These are phyloP conservation scores for Sinocyclocheilus anshuiensis DNA, from an alignment of 2,113 vertebrate species.

Conservation along the genomic window DNA sequence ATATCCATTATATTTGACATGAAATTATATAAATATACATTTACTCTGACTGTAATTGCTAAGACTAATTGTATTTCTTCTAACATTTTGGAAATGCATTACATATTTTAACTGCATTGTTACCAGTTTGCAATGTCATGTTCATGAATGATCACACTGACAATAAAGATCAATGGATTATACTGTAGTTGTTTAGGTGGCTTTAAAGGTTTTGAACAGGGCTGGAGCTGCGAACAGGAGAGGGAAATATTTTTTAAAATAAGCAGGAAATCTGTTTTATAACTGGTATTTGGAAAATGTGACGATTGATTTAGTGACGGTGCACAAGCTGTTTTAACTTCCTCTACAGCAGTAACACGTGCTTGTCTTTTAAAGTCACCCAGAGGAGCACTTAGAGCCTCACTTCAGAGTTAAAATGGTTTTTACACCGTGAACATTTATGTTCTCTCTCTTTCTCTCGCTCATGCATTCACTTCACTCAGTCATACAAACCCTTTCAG, in stretches of 20 bases:
- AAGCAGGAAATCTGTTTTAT: background rate
- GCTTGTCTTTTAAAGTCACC: background rate
- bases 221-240: background rate
- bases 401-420: conserved; percentile 11
- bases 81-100: conserved; percentile 5
- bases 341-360: conserved; percentile 35
- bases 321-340: conserved; percentile 6
- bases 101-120: background rate
- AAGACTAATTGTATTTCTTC: conserved; percentile 8
- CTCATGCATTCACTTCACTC: conserved; percentile 5
- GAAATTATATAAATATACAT: background rate
- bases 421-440: background rate
- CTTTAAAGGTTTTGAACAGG: too few relatives aligned
- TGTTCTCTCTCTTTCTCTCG: background rate
- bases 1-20: background rate
- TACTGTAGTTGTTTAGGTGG: background rate
- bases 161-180: background rate
- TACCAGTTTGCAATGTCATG: conserved; percentile 1
- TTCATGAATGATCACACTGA: background rate
- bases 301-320: background rate
- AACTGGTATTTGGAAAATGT: background rate
- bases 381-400: conserved; percentile 23
- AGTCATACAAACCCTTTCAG: conserved; percentile 37
- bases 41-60: background rate
- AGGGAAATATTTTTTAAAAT: background rate